A percentile compares a stretch with the other conserved stretches of the same genome.
Evolutionary conservation across 30 jellyfish, hydroid and myxozoan genomes (phyloP).

Genomic region (Aurelia aurita complex sp. Pacific): DNA sequence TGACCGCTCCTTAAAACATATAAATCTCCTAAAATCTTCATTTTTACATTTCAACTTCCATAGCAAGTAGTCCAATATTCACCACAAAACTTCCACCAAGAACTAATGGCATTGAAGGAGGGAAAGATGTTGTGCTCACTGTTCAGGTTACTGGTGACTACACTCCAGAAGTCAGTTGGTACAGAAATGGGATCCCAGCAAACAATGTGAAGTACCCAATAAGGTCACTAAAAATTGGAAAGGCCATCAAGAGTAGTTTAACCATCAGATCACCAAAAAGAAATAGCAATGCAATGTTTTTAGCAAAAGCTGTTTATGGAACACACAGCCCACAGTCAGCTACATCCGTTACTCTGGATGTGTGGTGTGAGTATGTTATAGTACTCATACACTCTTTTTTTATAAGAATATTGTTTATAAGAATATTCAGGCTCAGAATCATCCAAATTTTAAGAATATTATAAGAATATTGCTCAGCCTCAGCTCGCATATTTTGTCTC

Average conservation of each 20-base stretch:
- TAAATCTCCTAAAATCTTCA: too few species aligned
- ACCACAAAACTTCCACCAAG: conserved; percentile 10
- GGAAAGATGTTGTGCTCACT: conserved; percentile 12
- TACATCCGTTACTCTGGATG: not conserved
- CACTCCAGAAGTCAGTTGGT: conserved; percentile 23
- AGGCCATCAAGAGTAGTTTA: conserved; percentile 27
- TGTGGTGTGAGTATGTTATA: conserved; percentile 55
- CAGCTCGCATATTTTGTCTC: too few species aligned
- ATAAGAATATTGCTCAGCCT: too few species aligned
- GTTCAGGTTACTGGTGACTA: conserved; percentile 36
- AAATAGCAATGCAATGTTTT: conserved; percentile 9
- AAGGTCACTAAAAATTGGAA: not conserved
- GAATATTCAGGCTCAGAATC: too few species aligned
- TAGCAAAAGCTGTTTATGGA: conserved; percentile 56
- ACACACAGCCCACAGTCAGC: conserved; percentile 27
- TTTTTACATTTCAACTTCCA: not conserved
- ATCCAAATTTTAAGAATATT: too few species aligned
- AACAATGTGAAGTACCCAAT: conserved; percentile 2
- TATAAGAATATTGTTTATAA: too few species aligned
- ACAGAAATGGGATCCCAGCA: conserved; percentile 27
- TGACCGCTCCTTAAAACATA: too few species aligned
- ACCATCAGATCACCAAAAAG: conserved; percentile 55
- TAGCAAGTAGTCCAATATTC: conserved; percentile 46
- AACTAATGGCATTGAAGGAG: conserved; percentile 28
- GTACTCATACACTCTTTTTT: too few species aligned